Base-by-base conservation (phyloP, 2,113 vertebrate species). In the Anoura caudifer region DNA sequence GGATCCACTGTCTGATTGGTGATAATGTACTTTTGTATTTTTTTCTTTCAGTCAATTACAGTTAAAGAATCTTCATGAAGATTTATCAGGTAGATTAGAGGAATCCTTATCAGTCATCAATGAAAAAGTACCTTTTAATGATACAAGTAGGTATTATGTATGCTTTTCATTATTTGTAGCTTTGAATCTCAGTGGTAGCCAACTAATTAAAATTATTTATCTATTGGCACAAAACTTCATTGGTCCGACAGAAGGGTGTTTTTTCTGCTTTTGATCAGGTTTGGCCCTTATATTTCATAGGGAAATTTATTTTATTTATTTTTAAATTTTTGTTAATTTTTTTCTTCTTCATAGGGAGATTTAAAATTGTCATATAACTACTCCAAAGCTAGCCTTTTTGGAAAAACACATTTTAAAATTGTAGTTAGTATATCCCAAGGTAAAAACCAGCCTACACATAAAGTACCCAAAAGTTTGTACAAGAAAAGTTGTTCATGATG, bases 81-180 rank as follows among this genome's bases (percentile, higher is more conserved):
- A 99, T 98, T 98, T 99, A 97, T 99, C 98, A 98, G 99, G 98
- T 96, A 99, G 99, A 98, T 98, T 99, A 98, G 99, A 99, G 96
- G 99, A 99, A 95, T 99, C 99, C 98, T 99, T 99, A 93, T 99
- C 98, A 96, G 98, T 99, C 96, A 99, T 99, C 98, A 99, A 98
- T 98, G 99, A 99, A 98, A 99, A 99, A 99, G 99, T 99, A 97
- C 99, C 99, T 98, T 99, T 99, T 98, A 99, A 99, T 97, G 99
- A 99, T 98, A 99, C 99, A 98, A 99, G 99, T 99, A 98, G 97
- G 99, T 99, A 98, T 98, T 96, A 56, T 89, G 28, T 93, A 52
- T 5, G 59, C 87, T 97, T 91, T 93, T 50, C 33, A n/a, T 86
- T 88, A 80, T 94, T 97, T 93, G n/a, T 31, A 70, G 38, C 65